Conservation (phyloP, 2,797 vertebrate genomes). For the Syndactyla subalaris region DNA sequence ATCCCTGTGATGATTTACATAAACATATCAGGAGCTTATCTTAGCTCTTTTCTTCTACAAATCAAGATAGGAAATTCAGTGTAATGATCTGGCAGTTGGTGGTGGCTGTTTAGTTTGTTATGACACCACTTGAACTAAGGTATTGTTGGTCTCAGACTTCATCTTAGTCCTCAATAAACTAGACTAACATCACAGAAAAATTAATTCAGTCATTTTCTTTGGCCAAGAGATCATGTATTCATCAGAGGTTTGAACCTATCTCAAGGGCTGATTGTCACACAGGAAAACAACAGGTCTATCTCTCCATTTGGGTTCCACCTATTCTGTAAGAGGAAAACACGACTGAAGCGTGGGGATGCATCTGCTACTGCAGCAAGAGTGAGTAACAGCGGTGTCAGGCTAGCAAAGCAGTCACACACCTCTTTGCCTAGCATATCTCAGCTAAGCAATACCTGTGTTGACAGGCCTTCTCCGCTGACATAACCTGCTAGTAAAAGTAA, state of each 20-base stretch:
- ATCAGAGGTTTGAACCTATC: neutral
- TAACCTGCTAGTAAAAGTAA: neutral
- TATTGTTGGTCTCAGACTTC: neutral
- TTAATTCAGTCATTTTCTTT: neutral
- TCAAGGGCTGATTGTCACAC: neutral
- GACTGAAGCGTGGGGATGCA: fast-evolving
- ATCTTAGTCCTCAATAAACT: neutral
- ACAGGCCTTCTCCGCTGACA: neutral
- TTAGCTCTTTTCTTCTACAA: neutral
- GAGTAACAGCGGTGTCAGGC: neutral
- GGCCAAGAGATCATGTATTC: neutral
- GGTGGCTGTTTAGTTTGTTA: neutral
- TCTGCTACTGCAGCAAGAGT: neutral
- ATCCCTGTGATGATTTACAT: neutral
- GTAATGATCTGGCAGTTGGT: neutral
- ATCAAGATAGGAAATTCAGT: neutral
- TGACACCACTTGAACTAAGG: neutral
- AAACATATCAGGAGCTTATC: slow-evolving; percentile 16
- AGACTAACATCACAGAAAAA: neutral
- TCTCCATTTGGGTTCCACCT: neutral
- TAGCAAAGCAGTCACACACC: fast-evolving
- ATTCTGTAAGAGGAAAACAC: neutral
- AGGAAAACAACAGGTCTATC: neutral
- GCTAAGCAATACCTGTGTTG: neutral
- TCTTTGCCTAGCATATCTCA: neutral